phyloP scores from a whole-genome alignment of 2,113 vertebrate species.

The Astur gentilis region DNA sequence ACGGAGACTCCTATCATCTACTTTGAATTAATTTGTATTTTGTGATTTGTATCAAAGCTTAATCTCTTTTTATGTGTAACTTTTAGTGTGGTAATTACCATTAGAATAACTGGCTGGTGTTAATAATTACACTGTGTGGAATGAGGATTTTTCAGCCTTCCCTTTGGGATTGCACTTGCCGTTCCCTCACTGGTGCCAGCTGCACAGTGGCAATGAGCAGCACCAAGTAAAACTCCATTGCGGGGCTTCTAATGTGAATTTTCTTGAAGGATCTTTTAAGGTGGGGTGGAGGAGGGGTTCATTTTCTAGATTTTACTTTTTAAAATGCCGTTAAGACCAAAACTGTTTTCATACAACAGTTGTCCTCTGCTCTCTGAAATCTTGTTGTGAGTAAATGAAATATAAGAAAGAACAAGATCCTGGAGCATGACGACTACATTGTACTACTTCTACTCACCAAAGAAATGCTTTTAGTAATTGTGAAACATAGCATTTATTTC shows the following conservation, averaged over 20 bases:
- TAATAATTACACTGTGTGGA: background rate
- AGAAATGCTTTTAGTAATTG: background rate
- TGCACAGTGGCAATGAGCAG: background rate
- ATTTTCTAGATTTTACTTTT: background rate
- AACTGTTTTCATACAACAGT: background rate
- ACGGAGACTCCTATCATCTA: background rate
- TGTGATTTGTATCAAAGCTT: background rate
- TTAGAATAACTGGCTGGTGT: background rate
- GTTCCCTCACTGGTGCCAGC: background rate
- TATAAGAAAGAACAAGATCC: background rate
- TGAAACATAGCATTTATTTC: background rate
- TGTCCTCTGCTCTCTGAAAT: background rate
- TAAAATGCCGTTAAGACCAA: background rate
- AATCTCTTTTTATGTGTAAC: background rate
- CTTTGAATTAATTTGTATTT: background rate
- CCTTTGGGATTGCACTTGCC: background rate
- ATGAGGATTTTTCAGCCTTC: background rate
- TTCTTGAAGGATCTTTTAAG: background rate
- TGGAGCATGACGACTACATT: background rate
- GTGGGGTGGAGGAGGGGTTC: accelerated
- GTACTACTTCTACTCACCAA: background rate
- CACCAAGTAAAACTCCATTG: background rate
- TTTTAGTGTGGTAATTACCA: background rate
- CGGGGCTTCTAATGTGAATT: background rate
- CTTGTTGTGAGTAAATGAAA: background rate